phyloP scores from a whole-genome alignment of 2,888 invertebrate genomes.

The Calliphora vomitoria region DNA sequence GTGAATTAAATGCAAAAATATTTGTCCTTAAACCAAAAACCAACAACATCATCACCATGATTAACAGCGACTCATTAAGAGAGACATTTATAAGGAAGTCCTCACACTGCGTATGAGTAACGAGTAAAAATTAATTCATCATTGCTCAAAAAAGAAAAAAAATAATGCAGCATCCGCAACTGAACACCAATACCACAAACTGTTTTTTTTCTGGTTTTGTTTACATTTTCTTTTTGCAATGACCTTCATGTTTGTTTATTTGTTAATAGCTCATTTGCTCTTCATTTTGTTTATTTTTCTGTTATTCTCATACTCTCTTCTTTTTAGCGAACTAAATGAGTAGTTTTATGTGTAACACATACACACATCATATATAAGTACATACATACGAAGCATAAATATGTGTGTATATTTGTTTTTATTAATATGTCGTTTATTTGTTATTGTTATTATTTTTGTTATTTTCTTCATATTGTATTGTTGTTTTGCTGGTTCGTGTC shows the following conservation, averaged over 20 bases:
- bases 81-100: not conserved
- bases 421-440: too few species aligned
- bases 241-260: constrained; percentile 36
- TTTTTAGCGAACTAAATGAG: not conserved
- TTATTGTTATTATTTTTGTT: too few species aligned
- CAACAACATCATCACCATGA: not conserved
- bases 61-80: not conserved
- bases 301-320: not conserved
- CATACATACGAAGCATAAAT: too few species aligned
- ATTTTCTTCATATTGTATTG: too few species aligned
- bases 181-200: not conserved
- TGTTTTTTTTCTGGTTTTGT: not conserved
- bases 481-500: too few species aligned
- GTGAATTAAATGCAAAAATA: too few species aligned
- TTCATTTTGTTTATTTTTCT: not conserved
- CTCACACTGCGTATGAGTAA: constrained; percentile 1
- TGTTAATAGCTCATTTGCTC: not conserved
- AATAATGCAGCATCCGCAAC: constrained; percentile 7
- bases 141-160: not conserved
- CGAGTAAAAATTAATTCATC: not conserved
- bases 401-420: too few species aligned
- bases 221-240: constrained; percentile 19
- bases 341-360: too few species aligned
- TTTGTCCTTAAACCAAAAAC: not conserved
- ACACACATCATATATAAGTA: too few species aligned